Base-by-base conservation (phyloP, 2,113 vertebrate species). In the Psittacula cyanocephala region DNA sequence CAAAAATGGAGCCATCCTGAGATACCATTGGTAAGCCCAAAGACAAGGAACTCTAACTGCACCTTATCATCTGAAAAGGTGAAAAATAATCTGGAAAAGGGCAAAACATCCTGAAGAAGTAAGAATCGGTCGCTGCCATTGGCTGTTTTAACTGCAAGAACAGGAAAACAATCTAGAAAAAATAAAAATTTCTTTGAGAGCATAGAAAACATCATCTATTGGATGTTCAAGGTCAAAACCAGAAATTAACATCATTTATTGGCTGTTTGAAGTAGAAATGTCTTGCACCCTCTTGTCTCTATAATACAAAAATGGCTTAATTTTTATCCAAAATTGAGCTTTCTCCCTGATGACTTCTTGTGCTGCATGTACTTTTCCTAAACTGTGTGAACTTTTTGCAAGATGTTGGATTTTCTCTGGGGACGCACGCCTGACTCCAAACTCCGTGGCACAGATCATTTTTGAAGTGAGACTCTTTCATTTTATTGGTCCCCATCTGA, bases 361-460 rank as follows among this genome's bases (percentile, higher is more conserved):
- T 28, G 8, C 1, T 77, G 10, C 7, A 17, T 5, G 25, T 20
- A 49, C 6, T 23, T 75, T 27, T 87, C 41, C 5, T 50, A 29
- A 72, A 59, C 31, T 59, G 3, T 0, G 0, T 19, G 16, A 72
- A 72, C 19, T 67, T 79, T 60, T 28, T 68, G 23, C 17, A 70
- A 27, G 25, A 23, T 13, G 11, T 31, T 49, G 41, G 35, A 17
- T 59, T 59, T 9, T 41, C 37, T 14, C 17, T 57, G 17, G 5
- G 12, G 9, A 43, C 6, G 2, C 5, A n/a, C 53, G n/a, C 3
- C 16, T 53, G 63, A 72, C n/a, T 57, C n/a, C 2, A 3, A 31
- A 2, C 15, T 52, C 8, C 17, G 19, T 18, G n/a, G 11, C 15
- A 43, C 0, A 2, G 14, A 28, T 31, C 2, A 6, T 23, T 16